Evolutionary conservation across 2,888 invertebrate species (phyloP).

Genomic region (Odontomyia ornata): DNA sequence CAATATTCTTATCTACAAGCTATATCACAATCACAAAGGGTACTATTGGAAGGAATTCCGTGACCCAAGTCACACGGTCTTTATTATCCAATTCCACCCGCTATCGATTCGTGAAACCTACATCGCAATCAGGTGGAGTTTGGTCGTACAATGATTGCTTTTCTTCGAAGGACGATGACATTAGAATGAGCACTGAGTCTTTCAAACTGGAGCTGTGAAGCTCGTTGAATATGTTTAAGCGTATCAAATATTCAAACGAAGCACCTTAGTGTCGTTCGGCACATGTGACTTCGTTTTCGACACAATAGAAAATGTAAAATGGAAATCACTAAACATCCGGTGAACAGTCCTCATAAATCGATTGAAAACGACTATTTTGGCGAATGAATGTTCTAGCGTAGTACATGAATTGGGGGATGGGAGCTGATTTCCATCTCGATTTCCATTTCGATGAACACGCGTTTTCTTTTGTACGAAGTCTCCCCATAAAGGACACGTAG

Average conservation of each 20-base stretch:
- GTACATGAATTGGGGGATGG: not conserved
- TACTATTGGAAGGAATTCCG: not conserved
- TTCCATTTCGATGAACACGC: slow-evolving; percentile 33
- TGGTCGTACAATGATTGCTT: slow-evolving; percentile 11
- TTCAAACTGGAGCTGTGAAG: not conserved
- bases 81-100: not conserved
- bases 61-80: not conserved
- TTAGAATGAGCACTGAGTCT: not conserved
- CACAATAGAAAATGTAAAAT: slow-evolving; percentile 39
- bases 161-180: slow-evolving; percentile 17
- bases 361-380: slow-evolving; percentile 18
- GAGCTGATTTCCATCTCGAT: slow-evolving; percentile 32
- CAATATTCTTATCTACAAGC: too few relatives aligned
- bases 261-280: not conserved
- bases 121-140: slow-evolving; percentile 14
- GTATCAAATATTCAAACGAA: slow-evolving; percentile 34
- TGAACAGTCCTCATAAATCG: slow-evolving; percentile 37
- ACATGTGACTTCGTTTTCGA: slow-evolving; percentile 33
- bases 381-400: not conserved
- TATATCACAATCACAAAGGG: not conserved
- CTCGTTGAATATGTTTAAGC: not conserved
- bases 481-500: slow-evolving; percentile 12
- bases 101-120: not conserved
- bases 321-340: slow-evolving; percentile 42
- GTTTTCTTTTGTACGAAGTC: slow-evolving; percentile 25